phyloP scores from a whole-genome alignment of 2,888 invertebrate species.

The Entomobrya proxima region DNA sequence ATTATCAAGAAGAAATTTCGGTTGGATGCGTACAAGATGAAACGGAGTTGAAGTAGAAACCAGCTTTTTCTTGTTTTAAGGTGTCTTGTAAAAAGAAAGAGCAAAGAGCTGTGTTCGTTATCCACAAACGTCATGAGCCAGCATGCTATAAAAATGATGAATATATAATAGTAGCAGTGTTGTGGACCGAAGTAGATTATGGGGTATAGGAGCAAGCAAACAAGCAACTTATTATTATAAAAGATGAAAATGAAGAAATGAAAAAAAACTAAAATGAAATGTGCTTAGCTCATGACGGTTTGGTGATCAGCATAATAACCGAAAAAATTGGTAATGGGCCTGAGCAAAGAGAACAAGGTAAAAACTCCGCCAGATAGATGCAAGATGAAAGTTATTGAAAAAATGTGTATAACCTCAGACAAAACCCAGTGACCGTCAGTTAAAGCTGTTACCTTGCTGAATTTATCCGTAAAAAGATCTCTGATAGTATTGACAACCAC shows the following conservation, averaged over 20 bases:
- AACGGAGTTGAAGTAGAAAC: not conserved
- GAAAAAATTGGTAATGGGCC: conserved; percentile 11
- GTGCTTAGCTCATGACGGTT: not conserved
- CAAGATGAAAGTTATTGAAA: too few relatives aligned
- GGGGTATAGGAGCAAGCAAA: not conserved
- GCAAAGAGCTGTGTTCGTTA: too few relatives aligned
- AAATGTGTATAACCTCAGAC: too few relatives aligned
- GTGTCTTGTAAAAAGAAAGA: not conserved
- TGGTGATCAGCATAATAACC: not conserved
- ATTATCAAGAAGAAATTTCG: too few relatives aligned
- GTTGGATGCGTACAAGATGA: not conserved
- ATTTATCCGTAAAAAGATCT: too few relatives aligned
- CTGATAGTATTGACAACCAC: not conserved
- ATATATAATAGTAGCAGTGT: too few relatives aligned
- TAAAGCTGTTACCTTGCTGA: too few relatives aligned
- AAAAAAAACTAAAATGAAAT: not conserved
- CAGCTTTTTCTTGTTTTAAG: not conserved
- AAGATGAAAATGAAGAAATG: not conserved
- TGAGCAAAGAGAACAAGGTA: not conserved
- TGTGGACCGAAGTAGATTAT: not conserved
- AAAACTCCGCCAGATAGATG: not conserved
- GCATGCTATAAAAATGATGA: too few relatives aligned
- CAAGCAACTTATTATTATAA: not conserved
- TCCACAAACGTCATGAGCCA: too few relatives aligned
- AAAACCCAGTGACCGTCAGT: too few relatives aligned